These are phyloP conservation scores for Holacanthus passer DNA, from an alignment of 2,113 vertebrate species.

Conservation along the genomic window DNA sequence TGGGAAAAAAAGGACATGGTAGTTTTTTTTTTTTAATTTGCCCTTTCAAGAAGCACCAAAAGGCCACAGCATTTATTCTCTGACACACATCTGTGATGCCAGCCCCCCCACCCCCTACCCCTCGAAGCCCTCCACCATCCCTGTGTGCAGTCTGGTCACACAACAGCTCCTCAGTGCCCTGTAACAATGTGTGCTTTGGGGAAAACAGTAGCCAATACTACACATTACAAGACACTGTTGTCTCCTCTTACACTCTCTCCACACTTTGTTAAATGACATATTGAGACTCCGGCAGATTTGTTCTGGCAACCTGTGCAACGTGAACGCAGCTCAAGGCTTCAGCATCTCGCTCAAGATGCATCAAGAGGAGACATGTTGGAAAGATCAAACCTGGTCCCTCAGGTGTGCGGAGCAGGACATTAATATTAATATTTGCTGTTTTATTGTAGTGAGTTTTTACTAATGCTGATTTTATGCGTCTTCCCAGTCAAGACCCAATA, in stretches of 20 bases:
- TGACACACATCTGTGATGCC: slow-evolving; percentile 32
- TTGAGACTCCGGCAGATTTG: background rate
- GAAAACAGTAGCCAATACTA: slow-evolving; percentile 10
- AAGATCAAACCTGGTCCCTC: background rate
- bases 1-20: slow-evolving; percentile 5
- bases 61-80: background rate
- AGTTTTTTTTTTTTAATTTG: slow-evolving; percentile 9
- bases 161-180: slow-evolving; percentile 53
- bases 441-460: background rate
- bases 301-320: no score
- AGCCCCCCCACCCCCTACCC: background rate
- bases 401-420: background rate
- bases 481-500: background rate
- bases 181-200: slow-evolving; percentile 43
- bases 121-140: background rate
- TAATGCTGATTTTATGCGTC: background rate
- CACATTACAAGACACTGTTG: slow-evolving; percentile 17
- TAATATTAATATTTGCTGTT: background rate
- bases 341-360: background rate
- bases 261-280: background rate
- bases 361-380: background rate
- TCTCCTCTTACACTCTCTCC: background rate
- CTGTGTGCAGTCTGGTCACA: slow-evolving; percentile 26
- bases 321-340: background rate
- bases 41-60: slow-evolving; percentile 4